Evolutionary conservation across 2,797 vertebrate genomes (phyloP).

Genomic region (Botia almorhae): DNA sequence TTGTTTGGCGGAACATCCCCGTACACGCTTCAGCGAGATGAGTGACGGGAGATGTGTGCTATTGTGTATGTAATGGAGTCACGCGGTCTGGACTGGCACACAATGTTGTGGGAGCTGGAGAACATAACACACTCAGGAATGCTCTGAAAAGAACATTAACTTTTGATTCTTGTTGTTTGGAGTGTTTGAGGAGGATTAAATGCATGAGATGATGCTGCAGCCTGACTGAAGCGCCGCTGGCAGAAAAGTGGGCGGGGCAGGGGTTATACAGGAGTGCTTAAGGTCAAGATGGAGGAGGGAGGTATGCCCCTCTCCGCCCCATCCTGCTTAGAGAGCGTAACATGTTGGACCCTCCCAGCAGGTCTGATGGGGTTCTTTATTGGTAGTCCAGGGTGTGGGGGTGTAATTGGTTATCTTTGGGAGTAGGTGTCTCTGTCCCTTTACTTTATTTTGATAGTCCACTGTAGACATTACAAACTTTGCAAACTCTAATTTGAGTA

Average conservation of each 20-base stretch:
- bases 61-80: constrained; percentile 23
- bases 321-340: constrained; percentile 46
- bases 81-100: constrained; percentile 10
- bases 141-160: constrained; percentile 2
- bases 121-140: constrained; percentile 3
- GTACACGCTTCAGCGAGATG: constrained; percentile 10
- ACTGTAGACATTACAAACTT: too few species aligned
- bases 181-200: constrained; percentile 58
- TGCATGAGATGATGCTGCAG: constrained; percentile 48
- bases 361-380: constrained; percentile 20
- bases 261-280: constrained; percentile 38
- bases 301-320: constrained; percentile 19
- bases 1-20: constrained; percentile 26
- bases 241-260: constrained; percentile 6
- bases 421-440: background rate
- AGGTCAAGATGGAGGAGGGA: constrained; percentile 47
- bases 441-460: too few species aligned
- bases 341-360: constrained; percentile 46
- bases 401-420: constrained; percentile 51
- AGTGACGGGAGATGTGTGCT: background rate
- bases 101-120: constrained; percentile 29
- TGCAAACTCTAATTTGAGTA: too few species aligned
- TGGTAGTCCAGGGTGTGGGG: constrained; percentile 27
- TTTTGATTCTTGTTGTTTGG: constrained; percentile 15
- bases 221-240: background rate